Conservation (phyloP, 2,113 vertebrate species). For the Daphoenositta chrysoptera region DNA sequence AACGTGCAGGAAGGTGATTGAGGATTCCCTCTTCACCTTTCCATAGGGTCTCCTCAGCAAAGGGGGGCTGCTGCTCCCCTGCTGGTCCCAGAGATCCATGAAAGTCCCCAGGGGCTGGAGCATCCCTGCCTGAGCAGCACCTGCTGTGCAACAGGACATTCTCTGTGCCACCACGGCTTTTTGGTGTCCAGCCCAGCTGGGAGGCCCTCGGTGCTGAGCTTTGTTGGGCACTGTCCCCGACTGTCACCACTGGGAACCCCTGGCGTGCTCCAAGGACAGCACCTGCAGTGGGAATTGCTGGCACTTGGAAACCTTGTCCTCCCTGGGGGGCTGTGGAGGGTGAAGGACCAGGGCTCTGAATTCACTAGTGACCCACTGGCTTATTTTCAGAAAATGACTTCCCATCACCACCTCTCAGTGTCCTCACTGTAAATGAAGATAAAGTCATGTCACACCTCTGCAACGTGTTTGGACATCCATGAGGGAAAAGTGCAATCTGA, state of each 20-base stretch:
- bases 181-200: neutral
- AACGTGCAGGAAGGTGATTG: neutral
- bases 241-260: neutral
- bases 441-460: neutral
- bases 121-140: neutral
- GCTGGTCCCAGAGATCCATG: fast-evolving
- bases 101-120: neutral
- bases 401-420: neutral
- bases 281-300: fast-evolving
- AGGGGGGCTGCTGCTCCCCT: neutral
- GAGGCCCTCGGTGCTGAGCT: neutral
- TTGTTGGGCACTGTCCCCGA: fast-evolving
- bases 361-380: neutral
- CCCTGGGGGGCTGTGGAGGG: neutral
- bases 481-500: neutral
- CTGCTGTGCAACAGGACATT: neutral
- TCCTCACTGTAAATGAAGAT: neutral
- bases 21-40: neutral
- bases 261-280: fast-evolving
- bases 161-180: neutral
- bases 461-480: neutral
- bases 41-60: neutral
- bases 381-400: neutral
- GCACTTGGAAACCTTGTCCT: neutral
- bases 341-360: neutral